Evolutionary conservation across 2,113 vertebrate species (phyloP).

Genomic region (Dipodomys spectabilis): DNA sequence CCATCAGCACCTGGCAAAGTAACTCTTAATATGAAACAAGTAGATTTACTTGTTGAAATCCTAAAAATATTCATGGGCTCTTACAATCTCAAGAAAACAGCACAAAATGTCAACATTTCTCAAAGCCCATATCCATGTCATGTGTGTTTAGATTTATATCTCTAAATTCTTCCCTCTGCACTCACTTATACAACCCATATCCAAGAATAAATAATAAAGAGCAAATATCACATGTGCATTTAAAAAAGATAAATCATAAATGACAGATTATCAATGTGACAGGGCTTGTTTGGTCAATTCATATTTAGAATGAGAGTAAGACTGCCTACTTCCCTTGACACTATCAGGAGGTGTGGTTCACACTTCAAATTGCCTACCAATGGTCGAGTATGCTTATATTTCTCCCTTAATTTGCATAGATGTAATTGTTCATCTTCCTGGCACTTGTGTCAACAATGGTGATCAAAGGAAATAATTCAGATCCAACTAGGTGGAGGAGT

Average conservation of each 20-base stretch:
- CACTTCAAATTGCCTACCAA: background rate
- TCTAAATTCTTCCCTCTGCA: background rate
- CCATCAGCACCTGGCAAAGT: no score
- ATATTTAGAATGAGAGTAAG: background rate
- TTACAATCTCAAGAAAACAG: background rate
- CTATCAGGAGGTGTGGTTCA: background rate
- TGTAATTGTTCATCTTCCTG: background rate
- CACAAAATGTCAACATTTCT: background rate
- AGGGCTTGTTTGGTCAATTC: background rate
- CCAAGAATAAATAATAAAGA: background rate
- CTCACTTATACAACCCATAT: background rate
- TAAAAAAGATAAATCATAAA: background rate
- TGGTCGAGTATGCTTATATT: background rate
- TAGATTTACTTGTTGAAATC: no score
- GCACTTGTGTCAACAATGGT: background rate
- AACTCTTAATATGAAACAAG: no score
- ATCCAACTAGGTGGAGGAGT: background rate
- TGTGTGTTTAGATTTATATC: background rate
- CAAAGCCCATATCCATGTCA: background rate
- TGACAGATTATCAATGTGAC: background rate
- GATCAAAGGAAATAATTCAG: background rate
- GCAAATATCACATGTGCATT: background rate
- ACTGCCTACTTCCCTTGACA: background rate
- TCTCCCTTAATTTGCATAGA: background rate
- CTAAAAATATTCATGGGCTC: background rate